phyloP scores from a whole-genome alignment of 2,113 vertebrate species.

The Ibidorhyncha struthersii region DNA sequence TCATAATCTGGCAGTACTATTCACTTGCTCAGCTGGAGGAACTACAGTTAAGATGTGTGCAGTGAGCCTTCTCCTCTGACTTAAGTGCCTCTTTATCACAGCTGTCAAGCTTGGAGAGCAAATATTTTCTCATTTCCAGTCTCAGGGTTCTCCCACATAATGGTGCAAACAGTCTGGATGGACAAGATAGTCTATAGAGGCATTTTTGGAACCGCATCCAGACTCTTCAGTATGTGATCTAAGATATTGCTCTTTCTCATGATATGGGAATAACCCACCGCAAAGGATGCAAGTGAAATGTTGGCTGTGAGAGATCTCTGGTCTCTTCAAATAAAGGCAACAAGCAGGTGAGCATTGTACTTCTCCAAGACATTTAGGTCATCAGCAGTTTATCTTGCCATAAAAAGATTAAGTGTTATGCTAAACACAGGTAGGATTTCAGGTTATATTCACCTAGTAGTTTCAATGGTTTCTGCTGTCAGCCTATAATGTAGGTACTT shows the following conservation, averaged over 20 bases:
- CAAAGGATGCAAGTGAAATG: background rate
- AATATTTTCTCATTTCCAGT: background rate
- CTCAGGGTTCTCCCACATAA: background rate
- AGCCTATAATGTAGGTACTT: background rate
- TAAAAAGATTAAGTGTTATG: background rate
- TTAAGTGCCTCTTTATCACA: background rate
- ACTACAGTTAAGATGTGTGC: background rate
- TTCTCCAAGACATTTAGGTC: background rate
- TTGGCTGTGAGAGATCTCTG: background rate
- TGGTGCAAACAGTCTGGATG: background rate
- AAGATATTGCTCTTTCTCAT: background rate
- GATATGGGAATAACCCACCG: background rate
- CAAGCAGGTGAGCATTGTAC: too few relatives aligned
- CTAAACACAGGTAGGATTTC: background rate
- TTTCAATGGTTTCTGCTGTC: background rate
- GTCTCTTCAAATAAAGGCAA: background rate
- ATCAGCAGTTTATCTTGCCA: background rate
- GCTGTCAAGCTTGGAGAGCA: background rate
- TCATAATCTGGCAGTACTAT: background rate
- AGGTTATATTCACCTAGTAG: background rate
- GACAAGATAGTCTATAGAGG: background rate
- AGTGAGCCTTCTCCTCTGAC: background rate
- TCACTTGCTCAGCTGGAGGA: background rate
- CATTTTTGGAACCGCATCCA: background rate
- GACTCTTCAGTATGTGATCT: background rate